A percentile compares a stretch with the other conserved stretches of the same genome.
These are phyloP conservation scores for Hipparchia semele DNA, from an alignment of 2,888 invertebrate species.

Conservation along the genomic window DNA sequence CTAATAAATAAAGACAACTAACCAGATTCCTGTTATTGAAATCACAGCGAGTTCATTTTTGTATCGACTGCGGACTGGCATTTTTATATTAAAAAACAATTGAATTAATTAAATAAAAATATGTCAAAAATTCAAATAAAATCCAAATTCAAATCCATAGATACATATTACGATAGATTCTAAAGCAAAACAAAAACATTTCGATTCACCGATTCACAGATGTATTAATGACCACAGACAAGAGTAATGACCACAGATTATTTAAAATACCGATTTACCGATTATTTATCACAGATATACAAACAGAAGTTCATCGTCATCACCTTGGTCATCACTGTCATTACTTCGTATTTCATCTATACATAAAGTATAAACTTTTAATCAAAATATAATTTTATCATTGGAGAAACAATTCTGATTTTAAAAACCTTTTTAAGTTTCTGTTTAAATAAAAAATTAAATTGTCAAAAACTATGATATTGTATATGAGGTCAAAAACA, in stretches of 20 bases:
- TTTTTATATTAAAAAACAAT: conserved; percentile 59
- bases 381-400: too few species aligned
- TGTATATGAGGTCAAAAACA: too few species aligned
- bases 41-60: conserved; percentile 50
- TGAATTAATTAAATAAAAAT: conserved; percentile 51
- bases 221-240: not conserved
- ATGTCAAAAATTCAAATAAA: conserved; percentile 47
- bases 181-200: conserved; percentile 49
- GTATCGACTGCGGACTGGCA: conserved; percentile 59
- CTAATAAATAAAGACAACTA: conserved; percentile 46
- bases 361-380: too few species aligned
- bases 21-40: conserved; percentile 47
- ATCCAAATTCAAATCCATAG: conserved; percentile 22
- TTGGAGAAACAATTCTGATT: too few species aligned
- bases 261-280: not conserved
- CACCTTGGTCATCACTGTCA: too few species aligned
- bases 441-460: too few species aligned
- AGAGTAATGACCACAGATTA: not conserved
- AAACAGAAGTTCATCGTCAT: too few species aligned
- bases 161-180: too few species aligned
- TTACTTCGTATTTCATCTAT: too few species aligned
- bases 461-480: too few species aligned
- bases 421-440: too few species aligned
- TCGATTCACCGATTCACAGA: conserved; percentile 33
- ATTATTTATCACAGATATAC: too few species aligned